Conservation (phyloP, 2,113 vertebrate species). For the Sialia sialis region DNA sequence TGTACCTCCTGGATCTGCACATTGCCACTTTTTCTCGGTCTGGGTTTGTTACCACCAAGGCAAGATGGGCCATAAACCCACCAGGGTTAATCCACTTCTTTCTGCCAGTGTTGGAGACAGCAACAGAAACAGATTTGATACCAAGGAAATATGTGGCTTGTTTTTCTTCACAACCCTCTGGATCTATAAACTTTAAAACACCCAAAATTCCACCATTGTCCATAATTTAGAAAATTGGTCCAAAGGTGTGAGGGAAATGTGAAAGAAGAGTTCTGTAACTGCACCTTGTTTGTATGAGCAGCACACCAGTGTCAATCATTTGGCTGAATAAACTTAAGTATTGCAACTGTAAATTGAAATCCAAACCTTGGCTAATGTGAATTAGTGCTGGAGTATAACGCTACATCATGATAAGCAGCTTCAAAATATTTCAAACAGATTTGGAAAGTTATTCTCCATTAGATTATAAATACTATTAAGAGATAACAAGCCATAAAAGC, state of each 20-base stretch:
- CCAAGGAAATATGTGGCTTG: not conserved
- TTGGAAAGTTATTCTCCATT: constrained; percentile 24
- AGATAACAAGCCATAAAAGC: constrained; percentile 28
- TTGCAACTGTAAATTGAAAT: constrained; percentile 38
- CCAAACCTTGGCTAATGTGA: constrained; percentile 41
- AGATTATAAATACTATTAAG: constrained; percentile 49
- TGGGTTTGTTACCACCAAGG: not conserved
- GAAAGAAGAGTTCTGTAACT: not conserved
- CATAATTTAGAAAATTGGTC: not conserved
- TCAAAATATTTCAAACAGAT: constrained; percentile 60
- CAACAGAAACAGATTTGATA: not conserved
- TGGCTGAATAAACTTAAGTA: constrained; percentile 36
- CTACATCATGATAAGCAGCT: constrained; percentile 39
- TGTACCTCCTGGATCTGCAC: not conserved
- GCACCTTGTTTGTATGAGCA: not conserved
- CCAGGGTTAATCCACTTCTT: not conserved
- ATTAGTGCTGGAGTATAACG: constrained; percentile 48
- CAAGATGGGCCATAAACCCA: not conserved
- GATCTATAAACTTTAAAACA: not conserved
- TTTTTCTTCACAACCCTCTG: not conserved
- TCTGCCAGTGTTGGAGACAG: not conserved
- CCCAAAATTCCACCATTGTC: not conserved
- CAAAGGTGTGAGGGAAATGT: not conserved
- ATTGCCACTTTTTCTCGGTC: not conserved
- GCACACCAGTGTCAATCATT: not conserved